A percentile compares a stretch with the other conserved stretches of the same genome.
Conservation (phyloP, 2,797 vertebrate species). For the Karalla daura region DNA sequence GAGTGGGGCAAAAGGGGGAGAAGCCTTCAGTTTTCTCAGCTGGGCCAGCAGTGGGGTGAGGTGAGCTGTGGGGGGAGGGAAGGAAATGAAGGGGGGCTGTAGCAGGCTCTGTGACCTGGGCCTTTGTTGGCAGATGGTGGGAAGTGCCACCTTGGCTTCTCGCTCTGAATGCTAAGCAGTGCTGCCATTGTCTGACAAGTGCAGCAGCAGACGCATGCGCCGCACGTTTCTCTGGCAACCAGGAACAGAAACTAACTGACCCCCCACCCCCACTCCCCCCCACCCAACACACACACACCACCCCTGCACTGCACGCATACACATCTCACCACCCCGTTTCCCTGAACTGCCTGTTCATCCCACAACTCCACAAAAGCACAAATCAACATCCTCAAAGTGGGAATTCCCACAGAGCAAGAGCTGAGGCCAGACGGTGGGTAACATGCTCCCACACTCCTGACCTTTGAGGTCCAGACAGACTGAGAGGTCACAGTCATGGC, state of each 20-base stretch:
- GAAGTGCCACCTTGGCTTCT: constrained; percentile 84
- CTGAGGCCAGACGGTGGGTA: constrained; percentile 27
- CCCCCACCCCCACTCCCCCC: constrained; percentile 10
- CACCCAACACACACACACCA: too few species aligned
- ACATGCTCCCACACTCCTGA: constrained; percentile 52
- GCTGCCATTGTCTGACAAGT: constrained; percentile 83
- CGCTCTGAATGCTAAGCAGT: constrained; percentile 86
- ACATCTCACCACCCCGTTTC: constrained; percentile 14
- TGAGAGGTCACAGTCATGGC: constrained; percentile 49
- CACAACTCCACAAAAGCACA: constrained; percentile 34
- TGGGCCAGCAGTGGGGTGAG: constrained; percentile 57
- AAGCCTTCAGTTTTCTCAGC: constrained; percentile 64
- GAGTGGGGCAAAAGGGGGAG: constrained; percentile 28
- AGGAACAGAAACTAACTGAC: constrained; percentile 69
- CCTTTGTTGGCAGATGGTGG: constrained; percentile 87
- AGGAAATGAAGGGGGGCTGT: constrained; percentile 59
- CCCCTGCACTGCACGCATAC: constrained; percentile 11
- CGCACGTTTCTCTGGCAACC: constrained; percentile 82
- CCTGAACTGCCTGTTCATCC: constrained; percentile 23
- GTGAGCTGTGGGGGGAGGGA: constrained; percentile 60
- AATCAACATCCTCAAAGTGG: constrained; percentile 37
- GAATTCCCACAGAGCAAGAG: constrained; percentile 61
- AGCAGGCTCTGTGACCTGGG: constrained; percentile 80
- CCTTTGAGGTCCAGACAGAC: constrained; percentile 35
- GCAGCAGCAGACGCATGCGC: constrained; percentile 81